Evolutionary conservation across 2,888 invertebrate genomes (phyloP), one percentile per base, ranked within the genome.

Genomic region (Catocala sponsa): DNA sequence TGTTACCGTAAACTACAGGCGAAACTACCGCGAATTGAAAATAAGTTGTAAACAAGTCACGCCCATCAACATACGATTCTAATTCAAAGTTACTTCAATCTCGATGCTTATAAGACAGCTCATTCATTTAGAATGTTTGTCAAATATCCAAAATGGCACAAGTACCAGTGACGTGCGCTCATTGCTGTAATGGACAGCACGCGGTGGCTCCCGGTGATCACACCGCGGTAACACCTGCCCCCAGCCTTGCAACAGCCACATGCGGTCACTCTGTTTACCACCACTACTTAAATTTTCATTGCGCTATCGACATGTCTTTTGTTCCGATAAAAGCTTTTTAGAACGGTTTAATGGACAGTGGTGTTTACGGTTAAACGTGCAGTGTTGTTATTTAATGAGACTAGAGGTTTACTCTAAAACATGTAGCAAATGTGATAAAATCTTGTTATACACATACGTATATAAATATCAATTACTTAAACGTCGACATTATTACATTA

Each of bases 181-280:
- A 73, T 73, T 63, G 61, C 62, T 25, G 60, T 73, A 71, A 69
- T 73, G 63, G 68, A 53, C 6, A 57, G 59, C 60, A 65, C 64
- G 68, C 57, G 60, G 61, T 51, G 49, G 60, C 25, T 59, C 54
- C 46, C 63, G 62, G 63, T 75, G 64, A 63, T 68, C 0, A 62
- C 43, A 47, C 49, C 52, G 63, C 48, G 68, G 61, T 51, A 35
- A 65, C 70, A 68, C 62, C 68, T 70, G 68, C 60, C 59, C 44
- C 55, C 49, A 50, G 54, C 60, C 33, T 59, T 49, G 25, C 58
- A 73, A 66, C 51, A 48, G 59, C 59, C 62, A 51, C 70, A 50
- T 49, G 70, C 63, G 70, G 70, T 63, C 70, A 72, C 51, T 11
- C 56, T 66, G 38, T 58, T 44, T 50, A 54, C 33, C 35, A 51